These are phyloP conservation scores for Peromyscus leucopus DNA, from an alignment of 2,113 vertebrate genomes.

Conservation along the genomic window DNA sequence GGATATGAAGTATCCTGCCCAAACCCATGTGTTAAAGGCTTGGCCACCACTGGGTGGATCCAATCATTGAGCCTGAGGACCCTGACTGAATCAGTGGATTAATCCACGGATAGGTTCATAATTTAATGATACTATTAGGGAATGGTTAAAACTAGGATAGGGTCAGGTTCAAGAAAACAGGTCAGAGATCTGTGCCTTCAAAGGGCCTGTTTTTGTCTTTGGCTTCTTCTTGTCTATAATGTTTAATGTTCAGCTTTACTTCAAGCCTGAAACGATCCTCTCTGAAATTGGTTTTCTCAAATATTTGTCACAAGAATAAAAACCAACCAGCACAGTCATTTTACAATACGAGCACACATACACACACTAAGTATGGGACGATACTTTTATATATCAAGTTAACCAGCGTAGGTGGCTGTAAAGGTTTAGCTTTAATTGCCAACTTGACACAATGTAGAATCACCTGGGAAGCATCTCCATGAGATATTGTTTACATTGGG, in stretches of 20 bases:
- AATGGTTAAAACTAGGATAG: neutral
- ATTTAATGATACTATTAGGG: neutral
- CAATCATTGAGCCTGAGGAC: neutral
- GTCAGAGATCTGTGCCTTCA: neutral
- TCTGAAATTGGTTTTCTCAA: neutral
- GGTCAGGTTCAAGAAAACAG: neutral
- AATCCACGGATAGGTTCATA: neutral
- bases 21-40: neutral
- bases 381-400: neutral
- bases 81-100: neutral
- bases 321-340: neutral
- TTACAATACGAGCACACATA: neutral
- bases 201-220: neutral
- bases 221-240: neutral
- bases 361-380: neutral
- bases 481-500: neutral
- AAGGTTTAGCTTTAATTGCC: neutral
- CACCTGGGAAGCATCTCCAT: neutral
- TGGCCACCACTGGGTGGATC: neutral
- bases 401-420: neutral
- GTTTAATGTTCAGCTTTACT: neutral
- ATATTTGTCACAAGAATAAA: neutral
- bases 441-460: neutral
- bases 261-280: neutral
- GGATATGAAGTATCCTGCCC: neutral